A percentile compares a stretch with the other conserved stretches of the same genome.
phyloP scores from a whole-genome alignment of 2,113 vertebrate species.

The Rhabdornis inornatus region DNA sequence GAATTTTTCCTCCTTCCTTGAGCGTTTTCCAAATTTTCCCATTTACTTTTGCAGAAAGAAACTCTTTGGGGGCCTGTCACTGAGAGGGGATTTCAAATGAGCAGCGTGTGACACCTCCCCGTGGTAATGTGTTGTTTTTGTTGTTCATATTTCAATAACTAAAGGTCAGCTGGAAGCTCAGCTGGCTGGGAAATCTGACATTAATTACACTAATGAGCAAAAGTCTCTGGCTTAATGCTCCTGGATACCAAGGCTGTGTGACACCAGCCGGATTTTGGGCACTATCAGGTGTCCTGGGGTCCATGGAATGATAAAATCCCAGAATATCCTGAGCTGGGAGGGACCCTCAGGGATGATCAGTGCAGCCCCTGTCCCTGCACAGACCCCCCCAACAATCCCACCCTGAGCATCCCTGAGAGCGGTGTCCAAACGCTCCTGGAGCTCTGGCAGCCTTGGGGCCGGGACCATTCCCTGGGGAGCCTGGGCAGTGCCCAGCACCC shows the following conservation, averaged over 20 bases:
- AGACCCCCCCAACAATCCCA: background rate
- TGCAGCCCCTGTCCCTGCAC: background rate
- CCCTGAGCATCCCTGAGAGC: background rate
- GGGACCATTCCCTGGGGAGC: background rate
- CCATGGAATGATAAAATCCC: background rate
- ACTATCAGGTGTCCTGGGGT: background rate
- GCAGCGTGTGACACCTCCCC: background rate
- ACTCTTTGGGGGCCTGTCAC: background rate
- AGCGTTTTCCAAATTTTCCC: background rate
- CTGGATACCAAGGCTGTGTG: accelerated
- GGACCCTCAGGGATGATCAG: accelerated
- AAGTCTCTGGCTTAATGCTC: background rate
- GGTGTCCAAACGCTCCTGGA: background rate
- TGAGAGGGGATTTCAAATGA: background rate
- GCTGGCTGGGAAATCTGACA: background rate
- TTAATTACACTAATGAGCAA: slow-evolving; percentile 22
- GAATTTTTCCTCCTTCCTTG: background rate
- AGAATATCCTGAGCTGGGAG: background rate
- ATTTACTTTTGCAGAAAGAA: background rate
- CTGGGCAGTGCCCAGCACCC: background rate
- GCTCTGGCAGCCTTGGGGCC: background rate
- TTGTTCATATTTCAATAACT: background rate
- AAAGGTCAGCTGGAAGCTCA: background rate
- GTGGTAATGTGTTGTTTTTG: background rate
- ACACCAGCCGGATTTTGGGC: background rate